Base-by-base conservation (phyloP, 2,888 invertebrate genomes). In the Diarsia mendica region DNA sequence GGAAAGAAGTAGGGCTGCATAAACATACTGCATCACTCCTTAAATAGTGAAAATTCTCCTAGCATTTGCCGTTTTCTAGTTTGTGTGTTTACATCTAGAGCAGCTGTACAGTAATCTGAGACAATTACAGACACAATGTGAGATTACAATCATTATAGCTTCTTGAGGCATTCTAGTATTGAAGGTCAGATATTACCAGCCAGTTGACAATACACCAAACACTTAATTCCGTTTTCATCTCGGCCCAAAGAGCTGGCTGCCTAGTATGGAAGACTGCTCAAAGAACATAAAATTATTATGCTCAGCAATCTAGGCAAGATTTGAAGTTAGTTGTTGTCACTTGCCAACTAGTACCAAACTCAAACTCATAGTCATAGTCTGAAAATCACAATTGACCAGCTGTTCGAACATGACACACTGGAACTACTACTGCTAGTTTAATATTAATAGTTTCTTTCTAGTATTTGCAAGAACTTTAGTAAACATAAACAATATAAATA, bases 401-500 rank as follows among this genome's bases (percentile, higher is more conserved):
- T 75, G 55, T 65, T n/a, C 39, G 18, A 60, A 60, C 5, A 74
- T 3, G 23, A n/a, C 3, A 49, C 23, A 60, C 6, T 15, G 11
- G 46, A 4, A 4, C 13, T 28, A 33, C 11, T 49, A 48, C 18
- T 18, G 28, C 18, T n/a, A n/a, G 6, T 44, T 53, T 6, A 44
- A 4, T 13, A 18, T 28, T 28, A n/a, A n/a, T 18, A 46, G 18
- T 10, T 60, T 74, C 5, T 15, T 3, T 2, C 4, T 3, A 48
- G 28, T n/a, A 33, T 15, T 15, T 69, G 4, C 2, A n/a, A 51
- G 18, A 9, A 20, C 5, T 23, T 18, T 23, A 77, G 10, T 39
- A 28, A 65, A 66, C 33, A 11, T 13, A 64, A 77, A 64, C 74
- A 76, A 28, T 18, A 39, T 20, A 20, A 48, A 55, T 23, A 39